These are phyloP conservation scores for pig (Sus scrofa) DNA, from an alignment of 2,113 vertebrate genomes.

Conservation along the genomic window T2T-Sscrofa CM000814.6:41280501-41281000, in stretches of 20 bases:
- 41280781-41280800: neutral
- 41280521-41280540: too few species aligned
- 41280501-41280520: too few species aligned
- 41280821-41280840: neutral
- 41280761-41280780: too few species aligned
- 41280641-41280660: too few species aligned
- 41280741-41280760: neutral
- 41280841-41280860: neutral
- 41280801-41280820: neutral
- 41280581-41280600: too few species aligned
- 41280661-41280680: neutral
- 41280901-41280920: neutral
- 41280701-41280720: rapidly evolving
- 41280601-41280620: neutral
- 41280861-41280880: too few species aligned
- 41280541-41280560: too few species aligned
- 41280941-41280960: neutral
- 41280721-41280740: neutral
- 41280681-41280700: neutral
- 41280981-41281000: neutral
- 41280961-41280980: neutral
- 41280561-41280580: too few species aligned
- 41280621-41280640: neutral
- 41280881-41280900: rapidly evolving
- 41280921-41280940: neutral